These are phyloP conservation scores for Hofmannophila pseudospretella DNA, from an alignment of 2,888 invertebrate species.

Conservation along the genomic window DNA sequence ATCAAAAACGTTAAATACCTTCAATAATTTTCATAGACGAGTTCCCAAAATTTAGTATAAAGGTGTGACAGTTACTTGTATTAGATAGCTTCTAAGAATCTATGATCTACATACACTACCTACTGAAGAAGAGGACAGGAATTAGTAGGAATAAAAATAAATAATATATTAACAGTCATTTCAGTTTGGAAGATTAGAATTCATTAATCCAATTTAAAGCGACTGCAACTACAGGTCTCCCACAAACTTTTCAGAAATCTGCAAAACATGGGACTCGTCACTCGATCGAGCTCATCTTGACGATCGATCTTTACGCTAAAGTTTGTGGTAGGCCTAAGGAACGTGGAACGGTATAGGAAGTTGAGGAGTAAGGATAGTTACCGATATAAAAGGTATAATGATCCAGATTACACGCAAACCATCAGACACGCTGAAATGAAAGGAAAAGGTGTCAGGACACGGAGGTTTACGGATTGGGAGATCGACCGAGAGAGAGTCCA, in stretches of 20 bases:
- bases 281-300: constrained; percentile 43
- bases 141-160: too few relatives aligned
- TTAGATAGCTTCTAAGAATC: too few relatives aligned
- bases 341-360: constrained; percentile 22
- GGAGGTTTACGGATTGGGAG: constrained; percentile 13
- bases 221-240: too few relatives aligned
- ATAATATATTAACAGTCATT: too few relatives aligned
- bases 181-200: too few relatives aligned
- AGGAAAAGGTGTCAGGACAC: constrained; percentile 30
- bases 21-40: too few relatives aligned
- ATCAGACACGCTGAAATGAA: constrained; percentile 70
- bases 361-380: constrained; percentile 54
- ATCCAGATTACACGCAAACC: constrained; percentile 76
- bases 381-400: constrained; percentile 56
- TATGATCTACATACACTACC: too few relatives aligned
- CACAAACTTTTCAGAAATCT: constrained; percentile 50
- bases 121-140: too few relatives aligned
- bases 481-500: constrained; percentile 61
- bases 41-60: too few relatives aligned
- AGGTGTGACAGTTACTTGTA: too few relatives aligned
- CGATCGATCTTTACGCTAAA: constrained; percentile 34
- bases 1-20: too few relatives aligned
- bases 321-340: constrained; percentile 60
- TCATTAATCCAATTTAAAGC: too few relatives aligned
- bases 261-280: constrained; percentile 54